A percentile compares a stretch with the other conserved stretches of the same genome.
Conservation (phyloP, 2,113 vertebrate genomes). For the Triplophysa rosa region DNA sequence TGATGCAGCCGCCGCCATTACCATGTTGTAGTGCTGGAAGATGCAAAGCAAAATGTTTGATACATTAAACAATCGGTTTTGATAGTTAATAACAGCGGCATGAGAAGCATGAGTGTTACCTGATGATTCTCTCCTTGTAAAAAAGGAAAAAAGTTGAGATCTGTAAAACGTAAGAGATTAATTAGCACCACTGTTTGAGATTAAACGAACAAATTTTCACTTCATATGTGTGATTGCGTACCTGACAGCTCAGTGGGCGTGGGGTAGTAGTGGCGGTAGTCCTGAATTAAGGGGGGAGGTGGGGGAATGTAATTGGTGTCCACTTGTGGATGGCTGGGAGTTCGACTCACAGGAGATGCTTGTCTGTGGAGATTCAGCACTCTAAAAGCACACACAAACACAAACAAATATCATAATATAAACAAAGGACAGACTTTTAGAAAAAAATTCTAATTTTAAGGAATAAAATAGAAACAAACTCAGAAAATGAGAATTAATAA, state of each 20-base stretch:
- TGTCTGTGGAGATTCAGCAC: constrained; percentile 92
- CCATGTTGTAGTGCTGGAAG: constrained; percentile 94
- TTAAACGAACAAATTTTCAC: background rate
- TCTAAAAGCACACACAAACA: constrained; percentile 55
- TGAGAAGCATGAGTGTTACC: constrained; percentile 70
- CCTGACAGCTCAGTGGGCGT: constrained; percentile 92
- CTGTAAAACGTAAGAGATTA: constrained; percentile 70
- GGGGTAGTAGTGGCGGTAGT: constrained; percentile 95
- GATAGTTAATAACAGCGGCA: background rate
- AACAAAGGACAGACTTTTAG: background rate
- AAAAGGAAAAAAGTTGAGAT: constrained; percentile 98
- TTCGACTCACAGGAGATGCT: constrained; percentile 90
- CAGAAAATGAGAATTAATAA: background rate
- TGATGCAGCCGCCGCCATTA: constrained; percentile 89
- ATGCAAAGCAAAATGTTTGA: background rate
- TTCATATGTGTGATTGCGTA: constrained; percentile 55
- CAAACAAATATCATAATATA: background rate
- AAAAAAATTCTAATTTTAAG: background rate
- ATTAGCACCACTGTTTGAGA: background rate
- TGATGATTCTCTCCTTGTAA: constrained; percentile 99
- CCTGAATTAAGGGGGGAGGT: constrained; percentile 87
- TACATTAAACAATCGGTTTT: background rate
- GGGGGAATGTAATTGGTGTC: constrained; percentile 95
- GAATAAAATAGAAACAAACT: background rate
- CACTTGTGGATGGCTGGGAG: constrained; percentile 90